Conservation (phyloP, 2,797 vertebrate genomes). For the Gila robusta region DNA sequence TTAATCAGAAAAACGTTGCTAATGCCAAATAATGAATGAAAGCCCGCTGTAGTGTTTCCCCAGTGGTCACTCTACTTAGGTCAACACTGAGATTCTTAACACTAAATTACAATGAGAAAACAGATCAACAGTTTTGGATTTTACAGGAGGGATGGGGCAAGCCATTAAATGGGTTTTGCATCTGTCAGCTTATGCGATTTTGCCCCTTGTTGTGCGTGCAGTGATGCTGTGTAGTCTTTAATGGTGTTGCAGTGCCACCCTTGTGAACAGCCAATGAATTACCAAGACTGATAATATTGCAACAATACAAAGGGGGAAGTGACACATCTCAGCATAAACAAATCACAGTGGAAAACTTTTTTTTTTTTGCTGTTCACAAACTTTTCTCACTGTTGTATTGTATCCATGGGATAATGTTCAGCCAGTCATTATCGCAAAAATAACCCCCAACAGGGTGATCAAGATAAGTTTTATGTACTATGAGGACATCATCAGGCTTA, state of each 20-base stretch:
- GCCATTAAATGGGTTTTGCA: constrained; percentile 6
- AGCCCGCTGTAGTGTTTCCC: neutral
- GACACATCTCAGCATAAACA: neutral
- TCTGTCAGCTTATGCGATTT: constrained; percentile 5
- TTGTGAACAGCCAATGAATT: constrained; percentile 29
- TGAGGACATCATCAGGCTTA: neutral
- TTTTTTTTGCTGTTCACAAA: neutral
- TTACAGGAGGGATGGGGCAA: neutral
- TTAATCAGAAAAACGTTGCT: neutral
- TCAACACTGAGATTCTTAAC: neutral
- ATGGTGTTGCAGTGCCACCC: constrained; percentile 44
- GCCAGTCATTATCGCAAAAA: neutral
- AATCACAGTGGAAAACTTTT: neutral
- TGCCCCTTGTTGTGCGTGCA: neutral
- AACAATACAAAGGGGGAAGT: neutral
- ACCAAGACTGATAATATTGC: constrained; percentile 9
- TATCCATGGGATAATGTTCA: neutral
- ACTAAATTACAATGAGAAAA: neutral
- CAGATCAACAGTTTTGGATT: neutral
- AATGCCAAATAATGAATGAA: neutral
- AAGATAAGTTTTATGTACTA: neutral
- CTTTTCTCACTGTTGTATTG: constrained; percentile 3
- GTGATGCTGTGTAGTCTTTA: constrained; percentile 16
- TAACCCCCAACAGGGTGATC: neutral
- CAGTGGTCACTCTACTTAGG: neutral